Evolutionary conservation across 2,888 invertebrate species (phyloP).

Genomic region (Theretra japonica): DNA sequence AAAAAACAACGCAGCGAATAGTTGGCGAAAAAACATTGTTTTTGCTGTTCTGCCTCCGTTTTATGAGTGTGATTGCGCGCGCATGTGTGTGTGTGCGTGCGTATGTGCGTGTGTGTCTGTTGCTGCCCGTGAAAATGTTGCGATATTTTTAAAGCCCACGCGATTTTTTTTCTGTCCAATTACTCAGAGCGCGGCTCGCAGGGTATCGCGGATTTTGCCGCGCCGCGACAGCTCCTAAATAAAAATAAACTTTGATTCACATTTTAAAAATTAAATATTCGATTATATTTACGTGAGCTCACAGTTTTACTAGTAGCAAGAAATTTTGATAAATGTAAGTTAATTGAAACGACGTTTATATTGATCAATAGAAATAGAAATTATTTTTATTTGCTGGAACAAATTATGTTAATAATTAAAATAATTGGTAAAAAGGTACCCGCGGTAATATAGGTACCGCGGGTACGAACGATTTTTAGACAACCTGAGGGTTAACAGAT

Average conservation of each 20-base stretch:
- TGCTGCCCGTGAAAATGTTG: constrained; percentile 13
- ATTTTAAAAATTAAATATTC: constrained; percentile 1
- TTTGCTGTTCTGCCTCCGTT: not conserved
- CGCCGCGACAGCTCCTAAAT: not conserved
- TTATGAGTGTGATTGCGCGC: not conserved
- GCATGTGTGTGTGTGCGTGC: not conserved
- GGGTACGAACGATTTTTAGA: too few species aligned
- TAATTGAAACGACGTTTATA: too few species aligned
- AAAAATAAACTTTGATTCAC: not conserved
- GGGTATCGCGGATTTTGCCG: not conserved
- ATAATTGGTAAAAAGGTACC: too few species aligned
- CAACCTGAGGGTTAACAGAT: too few species aligned
- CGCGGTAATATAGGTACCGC: too few species aligned
- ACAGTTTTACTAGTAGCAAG: not conserved
- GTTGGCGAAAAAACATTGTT: constrained; percentile 9
- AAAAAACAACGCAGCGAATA: not conserved
- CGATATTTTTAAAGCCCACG: not conserved
- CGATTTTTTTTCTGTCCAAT: constrained; percentile 19
- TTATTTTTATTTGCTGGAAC: too few species aligned
- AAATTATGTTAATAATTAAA: too few species aligned
- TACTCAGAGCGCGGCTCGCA: constrained; percentile 10
- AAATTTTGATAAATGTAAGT: not conserved
- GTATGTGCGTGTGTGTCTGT: not conserved
- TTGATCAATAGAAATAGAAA: too few species aligned
- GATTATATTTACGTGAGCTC: not conserved